phyloP scores from a whole-genome alignment of 1,140 invertebrate species.

The Drosophila lowei region DNA sequence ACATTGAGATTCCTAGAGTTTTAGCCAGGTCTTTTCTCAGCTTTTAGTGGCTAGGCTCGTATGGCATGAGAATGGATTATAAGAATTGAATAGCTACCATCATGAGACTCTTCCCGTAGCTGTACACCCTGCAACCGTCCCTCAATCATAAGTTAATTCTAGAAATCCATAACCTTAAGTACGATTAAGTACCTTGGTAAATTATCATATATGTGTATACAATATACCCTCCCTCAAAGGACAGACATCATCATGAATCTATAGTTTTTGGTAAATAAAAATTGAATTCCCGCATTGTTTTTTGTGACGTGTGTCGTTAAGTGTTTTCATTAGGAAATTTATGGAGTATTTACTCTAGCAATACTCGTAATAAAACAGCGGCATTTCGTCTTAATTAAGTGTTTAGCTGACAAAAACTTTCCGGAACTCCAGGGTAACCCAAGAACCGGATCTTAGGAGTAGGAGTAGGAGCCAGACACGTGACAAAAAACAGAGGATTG shows the following conservation, averaged over 20 bases:
- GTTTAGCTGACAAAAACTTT: constrained; percentile 24
- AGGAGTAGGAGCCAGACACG: constrained; percentile 52
- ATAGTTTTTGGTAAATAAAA: constrained; percentile 37
- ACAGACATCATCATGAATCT: not conserved
- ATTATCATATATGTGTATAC: constrained; percentile 5
- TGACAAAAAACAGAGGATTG: constrained; percentile 68
- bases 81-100: no score
- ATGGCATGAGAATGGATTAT: not conserved
- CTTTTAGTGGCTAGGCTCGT: constrained; percentile 1
- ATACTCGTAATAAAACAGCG: constrained; percentile 40
- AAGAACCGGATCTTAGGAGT: not conserved
- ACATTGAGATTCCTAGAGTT: constrained; percentile 13
- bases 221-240: not conserved
- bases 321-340: constrained; percentile 50
- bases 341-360: constrained; percentile 45
- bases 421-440: constrained; percentile 11
- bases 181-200: constrained; percentile 21
- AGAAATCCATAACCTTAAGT: constrained; percentile 7
- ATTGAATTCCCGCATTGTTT: constrained; percentile 47
- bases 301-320: constrained; percentile 52
- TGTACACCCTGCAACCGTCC: no score
- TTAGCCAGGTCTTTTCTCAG: not conserved
- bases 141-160: not conserved
- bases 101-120: no score
- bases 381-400: constrained; percentile 50